phyloP scores from a whole-genome alignment of 2,888 invertebrate species.

The Ypsolopha scabrella region DNA sequence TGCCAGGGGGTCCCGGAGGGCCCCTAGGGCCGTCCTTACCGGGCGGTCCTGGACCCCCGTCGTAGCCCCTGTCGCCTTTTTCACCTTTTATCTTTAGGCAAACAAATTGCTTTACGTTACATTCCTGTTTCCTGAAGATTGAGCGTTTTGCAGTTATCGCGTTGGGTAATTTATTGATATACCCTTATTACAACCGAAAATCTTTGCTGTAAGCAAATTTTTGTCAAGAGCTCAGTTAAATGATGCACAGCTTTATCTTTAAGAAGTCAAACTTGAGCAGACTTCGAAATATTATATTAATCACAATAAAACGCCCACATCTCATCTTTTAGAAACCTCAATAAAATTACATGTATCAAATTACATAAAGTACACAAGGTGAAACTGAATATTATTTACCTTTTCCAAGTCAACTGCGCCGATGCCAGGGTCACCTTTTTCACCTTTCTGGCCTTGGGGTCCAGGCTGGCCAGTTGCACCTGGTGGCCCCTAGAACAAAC shows the following conservation, averaged over 20 bases:
- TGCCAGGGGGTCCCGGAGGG: slow-evolving; percentile 73
- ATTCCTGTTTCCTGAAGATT: not conserved
- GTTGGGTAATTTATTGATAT: no score
- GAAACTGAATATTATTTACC: slow-evolving; percentile 26
- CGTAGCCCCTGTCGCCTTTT: slow-evolving; percentile 78
- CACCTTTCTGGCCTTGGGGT: slow-evolving; percentile 72
- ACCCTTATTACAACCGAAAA: no score
- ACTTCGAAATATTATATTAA: no score
- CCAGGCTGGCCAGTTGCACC: slow-evolving; percentile 77
- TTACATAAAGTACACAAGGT: no score
- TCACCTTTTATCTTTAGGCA: slow-evolving; percentile 61
- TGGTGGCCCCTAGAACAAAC: slow-evolving; percentile 73
- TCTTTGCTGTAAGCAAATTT: no score
- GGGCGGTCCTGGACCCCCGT: slow-evolving; percentile 66
- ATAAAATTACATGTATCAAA: no score
- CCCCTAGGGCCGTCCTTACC: slow-evolving; percentile 73
- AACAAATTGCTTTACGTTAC: slow-evolving; percentile 1
- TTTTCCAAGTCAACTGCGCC: slow-evolving; percentile 45
- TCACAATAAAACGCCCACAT: no score
- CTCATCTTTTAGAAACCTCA: no score
- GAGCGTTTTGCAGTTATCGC: no score
- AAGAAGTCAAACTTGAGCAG: no score
- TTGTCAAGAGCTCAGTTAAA: no score
- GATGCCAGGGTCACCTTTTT: slow-evolving; percentile 76
- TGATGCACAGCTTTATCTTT: no score